phyloP scores from a whole-genome alignment of 2,113 vertebrate species.

The Argyrosomus japonicus region DNA sequence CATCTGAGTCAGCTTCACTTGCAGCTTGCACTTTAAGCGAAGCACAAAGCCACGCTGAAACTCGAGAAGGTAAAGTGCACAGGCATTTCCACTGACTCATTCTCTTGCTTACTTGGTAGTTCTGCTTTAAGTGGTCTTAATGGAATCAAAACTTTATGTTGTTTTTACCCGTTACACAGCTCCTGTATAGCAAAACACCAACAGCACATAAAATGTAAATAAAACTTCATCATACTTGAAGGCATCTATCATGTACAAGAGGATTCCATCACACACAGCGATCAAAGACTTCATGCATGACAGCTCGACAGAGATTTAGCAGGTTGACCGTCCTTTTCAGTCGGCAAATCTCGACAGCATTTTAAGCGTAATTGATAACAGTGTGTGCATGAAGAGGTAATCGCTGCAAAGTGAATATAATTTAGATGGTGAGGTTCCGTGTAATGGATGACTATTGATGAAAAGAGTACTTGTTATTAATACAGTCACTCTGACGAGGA shows the following conservation, averaged over 20 bases:
- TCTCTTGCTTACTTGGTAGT: constrained; percentile 17
- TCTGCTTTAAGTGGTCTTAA: constrained; percentile 52
- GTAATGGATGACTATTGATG: constrained; percentile 52
- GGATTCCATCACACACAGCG: background rate
- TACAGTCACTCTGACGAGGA: constrained; percentile 21
- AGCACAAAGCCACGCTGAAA: constrained; percentile 26
- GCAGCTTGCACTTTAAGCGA: background rate
- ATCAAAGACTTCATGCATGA: background rate
- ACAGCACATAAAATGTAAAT: constrained; percentile 2
- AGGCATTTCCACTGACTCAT: constrained; percentile 14
- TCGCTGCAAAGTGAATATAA: constrained; percentile 6
- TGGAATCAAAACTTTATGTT: constrained; percentile 35
- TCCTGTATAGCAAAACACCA: constrained; percentile 3
- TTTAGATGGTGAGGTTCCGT: background rate
- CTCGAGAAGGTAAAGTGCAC: constrained; percentile 40
- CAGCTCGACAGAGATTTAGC: background rate
- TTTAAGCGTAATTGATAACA: constrained; percentile 42
- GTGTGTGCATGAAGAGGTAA: background rate
- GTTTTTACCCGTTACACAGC: constrained; percentile 15
- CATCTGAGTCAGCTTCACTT: background rate
- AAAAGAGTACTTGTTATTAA: constrained; percentile 23
- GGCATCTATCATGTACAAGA: background rate
- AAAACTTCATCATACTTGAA: background rate
- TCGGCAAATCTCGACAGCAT: constrained; percentile 7
- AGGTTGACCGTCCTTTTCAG: constrained; percentile 12